Evolutionary conservation across 2,113 vertebrate species (phyloP).

Genomic region (Diadophis punctatus): DNA sequence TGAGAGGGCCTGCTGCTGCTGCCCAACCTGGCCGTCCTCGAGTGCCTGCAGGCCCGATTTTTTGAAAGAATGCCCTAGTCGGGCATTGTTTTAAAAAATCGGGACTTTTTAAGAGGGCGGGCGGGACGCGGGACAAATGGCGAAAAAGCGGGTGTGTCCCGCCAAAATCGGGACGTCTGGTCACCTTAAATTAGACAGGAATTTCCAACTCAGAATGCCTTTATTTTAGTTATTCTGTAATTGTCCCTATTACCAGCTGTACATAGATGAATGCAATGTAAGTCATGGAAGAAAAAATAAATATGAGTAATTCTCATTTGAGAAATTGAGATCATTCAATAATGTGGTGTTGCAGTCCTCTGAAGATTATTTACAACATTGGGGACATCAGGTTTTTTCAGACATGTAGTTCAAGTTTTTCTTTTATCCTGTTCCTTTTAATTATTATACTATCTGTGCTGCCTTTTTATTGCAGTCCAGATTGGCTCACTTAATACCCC

Average conservation of each 20-base stretch:
- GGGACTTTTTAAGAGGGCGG: too few relatives aligned
- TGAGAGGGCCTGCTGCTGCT: too few relatives aligned
- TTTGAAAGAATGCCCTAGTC: too few relatives aligned
- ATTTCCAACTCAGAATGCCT: background rate
- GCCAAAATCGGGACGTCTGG: too few relatives aligned
- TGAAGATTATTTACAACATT: background rate
- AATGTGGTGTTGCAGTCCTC: background rate
- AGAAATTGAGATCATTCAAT: background rate
- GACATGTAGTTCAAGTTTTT: conserved; percentile 42
- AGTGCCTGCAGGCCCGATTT: too few relatives aligned
- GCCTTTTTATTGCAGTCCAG: conserved; percentile 53
- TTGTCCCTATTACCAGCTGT: background rate
- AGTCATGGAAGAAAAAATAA: background rate
- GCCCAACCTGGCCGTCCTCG: too few relatives aligned
- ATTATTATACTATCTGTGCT: conserved; percentile 21
- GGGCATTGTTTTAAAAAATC: too few relatives aligned
- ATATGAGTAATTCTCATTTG: background rate
- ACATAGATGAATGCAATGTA: background rate
- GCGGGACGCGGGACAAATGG: too few relatives aligned
- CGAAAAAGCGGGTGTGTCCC: too few relatives aligned
- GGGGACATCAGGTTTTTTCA: conserved; percentile 21
- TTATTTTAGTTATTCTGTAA: background rate
- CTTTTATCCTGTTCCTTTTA: conserved; percentile 26
- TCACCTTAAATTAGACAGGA: background rate
- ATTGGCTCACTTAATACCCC: conserved; percentile 57